phyloP scores from a whole-genome alignment of 2,113 vertebrate species.

The Rhinopomastus cyanomelas region DNA sequence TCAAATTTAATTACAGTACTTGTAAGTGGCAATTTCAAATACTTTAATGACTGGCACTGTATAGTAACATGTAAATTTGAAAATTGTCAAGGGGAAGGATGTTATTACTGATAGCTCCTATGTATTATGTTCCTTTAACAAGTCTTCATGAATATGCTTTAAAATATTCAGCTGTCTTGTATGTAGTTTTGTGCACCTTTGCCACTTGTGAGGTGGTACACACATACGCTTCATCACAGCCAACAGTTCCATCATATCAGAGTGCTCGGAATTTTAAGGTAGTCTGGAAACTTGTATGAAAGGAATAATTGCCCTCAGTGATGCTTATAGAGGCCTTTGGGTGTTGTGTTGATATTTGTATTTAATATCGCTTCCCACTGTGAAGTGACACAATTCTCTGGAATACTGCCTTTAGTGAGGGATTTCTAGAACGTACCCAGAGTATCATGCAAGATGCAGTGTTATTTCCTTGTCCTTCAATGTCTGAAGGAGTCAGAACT shows the following conservation, averaged over 20 bases:
- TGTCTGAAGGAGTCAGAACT: no score
- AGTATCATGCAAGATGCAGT: background rate
- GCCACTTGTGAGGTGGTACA: conserved; percentile 28
- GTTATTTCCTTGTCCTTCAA: background rate
- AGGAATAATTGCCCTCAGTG: background rate
- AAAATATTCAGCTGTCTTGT: conserved; percentile 49
- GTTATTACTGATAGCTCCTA: conserved; percentile 25
- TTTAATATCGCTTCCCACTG: background rate
- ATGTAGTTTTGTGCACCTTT: conserved; percentile 47
- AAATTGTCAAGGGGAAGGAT: conserved; percentile 13
- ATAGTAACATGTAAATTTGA: background rate
- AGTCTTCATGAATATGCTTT: conserved; percentile 43
- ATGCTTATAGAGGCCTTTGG: background rate
- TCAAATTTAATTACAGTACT: conserved; percentile 4
- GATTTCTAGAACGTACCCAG: no score
- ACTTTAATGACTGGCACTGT: background rate
- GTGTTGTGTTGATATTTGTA: background rate
- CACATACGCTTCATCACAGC: conserved; percentile 24
- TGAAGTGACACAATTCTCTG: background rate
- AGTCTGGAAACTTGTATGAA: background rate
- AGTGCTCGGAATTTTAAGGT: conserved; percentile 33
- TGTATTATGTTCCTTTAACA: conserved; percentile 36
- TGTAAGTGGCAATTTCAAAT: conserved; percentile 18
- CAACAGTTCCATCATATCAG: background rate
- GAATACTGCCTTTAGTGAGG: background rate